phyloP scores from a whole-genome alignment of 2,113 vertebrate genomes.

The Sinosuthora webbiana region DNA sequence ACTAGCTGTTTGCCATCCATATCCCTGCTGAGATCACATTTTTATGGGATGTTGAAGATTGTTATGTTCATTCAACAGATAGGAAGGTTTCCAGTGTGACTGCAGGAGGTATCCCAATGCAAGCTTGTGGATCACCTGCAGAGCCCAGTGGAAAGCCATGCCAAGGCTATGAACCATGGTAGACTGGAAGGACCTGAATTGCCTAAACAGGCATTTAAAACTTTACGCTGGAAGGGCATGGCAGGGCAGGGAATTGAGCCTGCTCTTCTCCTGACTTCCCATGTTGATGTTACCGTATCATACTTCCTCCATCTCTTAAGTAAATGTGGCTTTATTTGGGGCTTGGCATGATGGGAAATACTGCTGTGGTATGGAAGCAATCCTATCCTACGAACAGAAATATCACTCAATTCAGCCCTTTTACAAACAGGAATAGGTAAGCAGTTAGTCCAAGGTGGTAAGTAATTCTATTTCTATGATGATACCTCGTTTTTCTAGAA shows the following conservation, averaged over 20 bases:
- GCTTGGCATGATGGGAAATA: not conserved
- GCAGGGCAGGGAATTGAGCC: not conserved
- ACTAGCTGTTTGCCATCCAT: not conserved
- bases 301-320: not conserved
- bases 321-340: not conserved
- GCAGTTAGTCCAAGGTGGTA: not conserved
- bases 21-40: not conserved
- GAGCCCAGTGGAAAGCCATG: not conserved
- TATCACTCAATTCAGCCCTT: not conserved
- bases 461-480: not conserved
- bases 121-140: not conserved
- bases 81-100: not conserved
- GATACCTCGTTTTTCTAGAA: not conserved
- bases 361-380: not conserved
- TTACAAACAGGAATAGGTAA: not conserved
- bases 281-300: too few species aligned
- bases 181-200: not conserved
- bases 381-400: not conserved
- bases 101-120: not conserved
- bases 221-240: not conserved
- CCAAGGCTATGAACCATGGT: not conserved
- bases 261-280: not conserved
- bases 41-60: not conserved
- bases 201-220: not conserved
- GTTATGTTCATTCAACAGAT: not conserved